Evolutionary conservation across 2,797 vertebrate species (phyloP), one percentile per base, ranked within the genome.

Genomic region (Cuniculus paca): DNA sequence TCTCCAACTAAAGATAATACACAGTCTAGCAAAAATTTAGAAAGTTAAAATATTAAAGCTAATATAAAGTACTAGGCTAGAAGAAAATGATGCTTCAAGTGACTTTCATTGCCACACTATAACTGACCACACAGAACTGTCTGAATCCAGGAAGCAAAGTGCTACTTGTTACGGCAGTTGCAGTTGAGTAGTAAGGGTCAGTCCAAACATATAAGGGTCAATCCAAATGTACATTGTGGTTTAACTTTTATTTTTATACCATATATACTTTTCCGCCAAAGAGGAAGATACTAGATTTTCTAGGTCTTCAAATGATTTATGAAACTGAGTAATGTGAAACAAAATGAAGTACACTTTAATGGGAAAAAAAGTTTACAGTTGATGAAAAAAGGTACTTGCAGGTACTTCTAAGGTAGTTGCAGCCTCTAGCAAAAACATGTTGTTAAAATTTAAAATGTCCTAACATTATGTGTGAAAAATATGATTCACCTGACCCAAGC

Each of bases 381-480:
- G 95, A 94, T 28, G 17, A 90, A 97, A 14, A 97, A 26, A 72
- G 60, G 80, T 45, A 50, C 63, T 92, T 95, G 20, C 16, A 79
- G 85, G 52, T 87, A 80, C 54, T 56, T 65, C 90, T 88, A 79
- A n/a, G 22, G 50, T 63, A 97, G 94, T 96, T 97, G 80, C 85
- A 95, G 93, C 70, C 96, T 93, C 72, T 89, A 79, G 95, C 93
- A 96, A 92, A 97, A 95, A 97, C 75, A 97, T 42, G 61, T 39
- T 60, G 2, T 90, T 98, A 98, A 97, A 98, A 97, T 98, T 98
- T 95, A 90, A 98, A 97, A 91, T 87, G 77, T 89, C 68, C 86
- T 95, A 94, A 96, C 91, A 85, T 89, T 95, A 85, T 90, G 97
- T 26, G 45, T 98, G 97, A 98, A 98, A 98, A 97, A 98, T 75